phyloP scores from a whole-genome alignment of 2,797 vertebrate species.

The Diglossa cyanea region DNA sequence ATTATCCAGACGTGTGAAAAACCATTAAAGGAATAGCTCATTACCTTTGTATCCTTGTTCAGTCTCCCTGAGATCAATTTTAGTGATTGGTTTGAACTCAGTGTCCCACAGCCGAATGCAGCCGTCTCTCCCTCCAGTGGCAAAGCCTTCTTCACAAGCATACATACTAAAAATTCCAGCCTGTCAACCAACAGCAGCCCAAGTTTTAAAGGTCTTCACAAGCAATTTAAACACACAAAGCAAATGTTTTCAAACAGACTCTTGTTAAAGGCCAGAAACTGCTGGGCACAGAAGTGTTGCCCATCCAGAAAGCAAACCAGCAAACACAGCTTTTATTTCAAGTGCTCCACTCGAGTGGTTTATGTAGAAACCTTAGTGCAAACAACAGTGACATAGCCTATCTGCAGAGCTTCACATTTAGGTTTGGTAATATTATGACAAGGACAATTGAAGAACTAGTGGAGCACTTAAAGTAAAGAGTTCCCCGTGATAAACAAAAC shows the following conservation, averaged over 20 bases:
- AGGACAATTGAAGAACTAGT: neutral
- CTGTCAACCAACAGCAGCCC: conserved; percentile 70
- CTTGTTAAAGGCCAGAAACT: conserved; percentile 5
- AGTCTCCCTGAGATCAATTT: conserved; percentile 93
- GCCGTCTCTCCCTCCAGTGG: conserved; percentile 93
- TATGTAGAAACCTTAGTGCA: neutral
- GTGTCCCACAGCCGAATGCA: conserved; percentile 93
- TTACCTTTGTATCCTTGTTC: conserved; percentile 97
- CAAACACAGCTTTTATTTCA: conserved; percentile 38
- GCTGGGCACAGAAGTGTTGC: neutral
- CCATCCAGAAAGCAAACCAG: neutral
- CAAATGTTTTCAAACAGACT: neutral
- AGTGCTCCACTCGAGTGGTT: neutral
- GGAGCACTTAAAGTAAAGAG: conserved; percentile 5
- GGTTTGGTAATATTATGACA: neutral
- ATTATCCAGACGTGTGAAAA: neutral
- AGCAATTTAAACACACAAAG: neutral
- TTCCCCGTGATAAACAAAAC: neutral
- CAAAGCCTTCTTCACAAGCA: conserved; percentile 94
- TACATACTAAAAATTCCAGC: conserved; percentile 98
- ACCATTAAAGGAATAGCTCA: neutral
- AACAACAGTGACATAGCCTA: neutral
- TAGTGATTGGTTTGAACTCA: conserved; percentile 96
- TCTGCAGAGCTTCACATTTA: neutral
- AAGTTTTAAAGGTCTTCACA: neutral